Conservation (phyloP, 2,113 vertebrate species). For the Uropsilus gracilis region DNA sequence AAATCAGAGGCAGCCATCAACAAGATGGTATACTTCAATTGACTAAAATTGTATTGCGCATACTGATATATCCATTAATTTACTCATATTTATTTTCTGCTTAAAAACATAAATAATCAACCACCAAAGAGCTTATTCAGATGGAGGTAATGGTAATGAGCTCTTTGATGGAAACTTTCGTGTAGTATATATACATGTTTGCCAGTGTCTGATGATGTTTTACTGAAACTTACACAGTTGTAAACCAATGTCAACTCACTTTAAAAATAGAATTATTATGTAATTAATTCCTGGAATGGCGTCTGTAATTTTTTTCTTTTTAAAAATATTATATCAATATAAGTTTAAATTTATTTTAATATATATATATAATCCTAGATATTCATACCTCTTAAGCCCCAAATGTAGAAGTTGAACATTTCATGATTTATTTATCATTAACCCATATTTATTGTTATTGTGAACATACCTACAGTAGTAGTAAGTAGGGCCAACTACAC, state of each 20-base stretch:
- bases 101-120: constrained; percentile 34
- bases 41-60: background rate
- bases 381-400: background rate
- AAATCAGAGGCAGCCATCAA: background rate
- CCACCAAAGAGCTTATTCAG: no score
- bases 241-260: no score
- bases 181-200: no score
- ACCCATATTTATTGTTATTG: background rate
- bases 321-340: background rate
- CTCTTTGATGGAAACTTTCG: no score
- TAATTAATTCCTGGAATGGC: no score
- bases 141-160: no score
- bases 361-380: background rate
- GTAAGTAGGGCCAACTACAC: background rate
- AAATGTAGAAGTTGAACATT: background rate
- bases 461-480: background rate
- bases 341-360: background rate
- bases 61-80: background rate
- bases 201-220: no score
- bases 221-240: no score
- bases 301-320: background rate
- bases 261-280: no score
- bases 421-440: background rate
- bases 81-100: background rate
- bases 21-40: background rate